Evolutionary conservation across 2,113 vertebrate genomes (phyloP).

Genomic region (Loxodonta africana): DNA sequence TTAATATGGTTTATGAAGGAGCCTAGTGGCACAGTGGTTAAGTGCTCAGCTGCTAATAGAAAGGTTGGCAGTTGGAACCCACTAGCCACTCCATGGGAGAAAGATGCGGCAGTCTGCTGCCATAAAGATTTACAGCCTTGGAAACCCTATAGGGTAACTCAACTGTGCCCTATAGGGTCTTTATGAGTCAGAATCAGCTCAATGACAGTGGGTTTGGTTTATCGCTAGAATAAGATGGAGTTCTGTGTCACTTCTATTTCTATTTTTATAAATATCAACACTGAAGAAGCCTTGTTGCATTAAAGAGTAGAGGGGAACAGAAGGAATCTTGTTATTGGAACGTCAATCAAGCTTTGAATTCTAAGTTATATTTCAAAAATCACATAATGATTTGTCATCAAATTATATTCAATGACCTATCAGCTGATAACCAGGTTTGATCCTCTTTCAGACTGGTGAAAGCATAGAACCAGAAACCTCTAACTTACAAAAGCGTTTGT

Average conservation of each 20-base stretch:
- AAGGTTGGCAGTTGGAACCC: neutral
- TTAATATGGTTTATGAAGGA: neutral
- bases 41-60: neutral
- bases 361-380: conserved; percentile 28
- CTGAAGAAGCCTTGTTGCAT: conserved; percentile 1
- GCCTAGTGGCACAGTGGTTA: neutral
- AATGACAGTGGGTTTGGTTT: neutral
- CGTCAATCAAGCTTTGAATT: conserved; percentile 20
- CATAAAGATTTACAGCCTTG: neutral
- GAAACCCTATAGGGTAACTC: neutral
- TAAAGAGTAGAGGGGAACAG: neutral
- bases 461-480: neutral
- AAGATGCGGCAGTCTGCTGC: neutral
- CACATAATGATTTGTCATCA: neutral
- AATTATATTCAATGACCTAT: neutral
- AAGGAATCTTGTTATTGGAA: conserved; percentile 4
- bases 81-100: neutral
- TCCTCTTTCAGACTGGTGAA: neutral
- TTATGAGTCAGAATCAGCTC: neutral
- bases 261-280: conserved; percentile 9
- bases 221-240: neutral
- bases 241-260: neutral
- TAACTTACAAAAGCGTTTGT: neutral
- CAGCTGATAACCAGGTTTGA: neutral
- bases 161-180: neutral